phyloP scores from a whole-genome alignment of 2,888 invertebrate genomes.

The Arrhopalites spinosus region DNA sequence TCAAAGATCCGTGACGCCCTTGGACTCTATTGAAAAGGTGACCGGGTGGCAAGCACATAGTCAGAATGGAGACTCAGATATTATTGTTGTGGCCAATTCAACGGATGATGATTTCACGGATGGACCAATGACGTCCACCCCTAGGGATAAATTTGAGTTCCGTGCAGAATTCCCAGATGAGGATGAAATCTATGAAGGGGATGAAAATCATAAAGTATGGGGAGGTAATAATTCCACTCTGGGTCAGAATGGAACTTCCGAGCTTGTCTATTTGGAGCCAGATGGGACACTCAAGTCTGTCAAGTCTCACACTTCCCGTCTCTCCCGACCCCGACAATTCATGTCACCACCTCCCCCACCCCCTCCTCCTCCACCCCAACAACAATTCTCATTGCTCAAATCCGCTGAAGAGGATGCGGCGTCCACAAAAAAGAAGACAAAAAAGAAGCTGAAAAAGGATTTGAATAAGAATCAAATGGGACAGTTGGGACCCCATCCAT shows the following conservation, averaged over 20 bases:
- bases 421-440: constrained; percentile 64
- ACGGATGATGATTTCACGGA: constrained; percentile 59
- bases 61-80: constrained; percentile 55
- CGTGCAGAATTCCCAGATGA: constrained; percentile 67
- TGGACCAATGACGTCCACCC: constrained; percentile 56
- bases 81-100: constrained; percentile 60
- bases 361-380: constrained; percentile 71
- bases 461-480: constrained; percentile 61
- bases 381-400: constrained; percentile 59
- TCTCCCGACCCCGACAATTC: constrained; percentile 78
- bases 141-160: constrained; percentile 42
- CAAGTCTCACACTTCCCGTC: constrained; percentile 59
- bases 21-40: constrained; percentile 61
- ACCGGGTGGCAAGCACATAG: constrained; percentile 67
- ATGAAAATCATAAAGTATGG: constrained; percentile 94
- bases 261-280: constrained; percentile 68
- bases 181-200: constrained; percentile 83
- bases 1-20: constrained; percentile 56
- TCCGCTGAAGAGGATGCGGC: constrained; percentile 67
- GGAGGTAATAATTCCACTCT: constrained; percentile 68
- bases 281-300: constrained; percentile 67
- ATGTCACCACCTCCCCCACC: constrained; percentile 79
- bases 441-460: constrained; percentile 58
- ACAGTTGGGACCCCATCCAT: constrained; percentile 19
- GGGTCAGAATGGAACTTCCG: constrained; percentile 65